Evolutionary conservation across 2,888 invertebrate species (phyloP), one percentile per base, ranked within the genome.

Genomic region (Thera britannica): DNA sequence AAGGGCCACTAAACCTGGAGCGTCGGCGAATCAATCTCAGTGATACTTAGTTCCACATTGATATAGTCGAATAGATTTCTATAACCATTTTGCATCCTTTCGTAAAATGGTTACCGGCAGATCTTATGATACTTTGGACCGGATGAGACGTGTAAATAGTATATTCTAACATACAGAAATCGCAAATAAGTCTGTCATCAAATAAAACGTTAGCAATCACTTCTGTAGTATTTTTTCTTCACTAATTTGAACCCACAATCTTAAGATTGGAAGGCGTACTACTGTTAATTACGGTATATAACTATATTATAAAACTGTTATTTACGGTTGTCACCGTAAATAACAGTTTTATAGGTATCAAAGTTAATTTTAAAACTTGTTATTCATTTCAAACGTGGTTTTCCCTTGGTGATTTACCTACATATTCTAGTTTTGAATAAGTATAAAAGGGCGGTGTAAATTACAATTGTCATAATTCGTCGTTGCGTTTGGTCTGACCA

Each of bases 81-180:
- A 87, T 84, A 88, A 80, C 89, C 90, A 87, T 92, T 91, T 92
- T 88, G 72, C 74, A 77, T 79, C 74, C 73, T 80, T 82, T 75
- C 65, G 79, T 79, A 77, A 89, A 91, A 90, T 90, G 90, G 90
- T 86, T 85, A 85, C 86, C 88, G 86, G 90, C 89, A 89, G 84
- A 89, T 86, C 82, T 84, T 83, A 80, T 72, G 78, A 79, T 75
- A 78, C 44, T 75, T 80, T 76, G 78, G 80, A 84, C 81, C 84
- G 83, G 84, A 79, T 81, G 83, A 82, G 79, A 83, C 80, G 66
- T 85, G 82, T 84, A 83, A 82, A 82, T 83, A 78, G 70, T 46
- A 46, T 68, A 61, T 64, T 72, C 68, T 48, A 63, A 38, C 75
- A 78, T 79, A 74, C 75, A 72, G 77, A 79, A 79, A 79, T 78